Percentiles rank a stretch among this genome's conserved stretches.
These are phyloP conservation scores for Pangasius djambal DNA, from an alignment of 2,797 vertebrate species.

Conservation along the genomic window DNA sequence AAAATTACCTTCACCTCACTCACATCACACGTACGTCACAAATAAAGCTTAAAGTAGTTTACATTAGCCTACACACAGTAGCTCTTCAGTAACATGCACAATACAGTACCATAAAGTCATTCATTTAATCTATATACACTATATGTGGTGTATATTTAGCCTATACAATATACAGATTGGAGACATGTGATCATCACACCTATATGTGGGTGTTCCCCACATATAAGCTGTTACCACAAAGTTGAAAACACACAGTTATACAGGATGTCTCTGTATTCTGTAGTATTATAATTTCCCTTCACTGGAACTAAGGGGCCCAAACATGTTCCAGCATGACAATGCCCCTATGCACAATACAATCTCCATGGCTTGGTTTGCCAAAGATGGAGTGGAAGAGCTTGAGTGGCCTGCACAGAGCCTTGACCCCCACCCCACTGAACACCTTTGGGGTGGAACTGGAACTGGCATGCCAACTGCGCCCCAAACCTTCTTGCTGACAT, in stretches of 20 bases:
- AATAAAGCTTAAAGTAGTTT: not conserved
- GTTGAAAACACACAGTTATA: too few relatives aligned
- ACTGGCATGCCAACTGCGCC: not conserved
- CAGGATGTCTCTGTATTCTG: too few relatives aligned
- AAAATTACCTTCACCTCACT: too few relatives aligned
- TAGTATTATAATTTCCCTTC: too few relatives aligned
- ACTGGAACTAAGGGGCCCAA: too few relatives aligned
- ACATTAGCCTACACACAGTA: not conserved
- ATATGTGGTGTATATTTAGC: not conserved
- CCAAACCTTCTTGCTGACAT: not conserved
- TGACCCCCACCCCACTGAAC: not conserved
- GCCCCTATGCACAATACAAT: not conserved
- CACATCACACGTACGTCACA: too few relatives aligned
- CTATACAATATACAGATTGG: not conserved
- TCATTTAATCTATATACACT: not conserved
- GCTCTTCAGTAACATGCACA: not conserved
- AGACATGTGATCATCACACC: not conserved
- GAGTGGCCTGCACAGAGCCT: not conserved
- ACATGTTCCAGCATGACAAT: not conserved
- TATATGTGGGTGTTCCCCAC: not conserved
- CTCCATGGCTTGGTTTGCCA: not conserved
- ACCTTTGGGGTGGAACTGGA: not conserved
- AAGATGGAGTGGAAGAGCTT: not conserved
- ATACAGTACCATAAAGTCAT: not conserved
- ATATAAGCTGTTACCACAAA: too few relatives aligned